Evolutionary conservation across 2,113 vertebrate species (phyloP).

Genomic region (Scomber scombrus): DNA sequence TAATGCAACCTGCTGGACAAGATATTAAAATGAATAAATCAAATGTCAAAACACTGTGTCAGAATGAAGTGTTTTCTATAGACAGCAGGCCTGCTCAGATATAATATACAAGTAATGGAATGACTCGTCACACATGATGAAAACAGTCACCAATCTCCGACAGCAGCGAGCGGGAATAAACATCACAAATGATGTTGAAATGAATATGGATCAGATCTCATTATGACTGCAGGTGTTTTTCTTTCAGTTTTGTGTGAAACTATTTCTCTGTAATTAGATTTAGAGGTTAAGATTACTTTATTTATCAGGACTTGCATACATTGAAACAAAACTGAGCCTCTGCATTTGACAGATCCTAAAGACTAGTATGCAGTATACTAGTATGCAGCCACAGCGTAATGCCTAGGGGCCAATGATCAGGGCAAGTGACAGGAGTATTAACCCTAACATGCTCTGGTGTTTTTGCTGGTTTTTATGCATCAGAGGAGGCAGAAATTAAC

Average conservation of each 20-base stretch:
- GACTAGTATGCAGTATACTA: no score
- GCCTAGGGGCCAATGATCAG: no score
- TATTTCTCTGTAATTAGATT: constrained; percentile 43
- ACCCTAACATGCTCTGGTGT: constrained; percentile 9
- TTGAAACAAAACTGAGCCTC: no score
- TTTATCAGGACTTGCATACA: no score
- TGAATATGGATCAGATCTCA: constrained; percentile 53
- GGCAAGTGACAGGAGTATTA: no score
- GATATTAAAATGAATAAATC: constrained; percentile 8
- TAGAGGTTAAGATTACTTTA: no score
- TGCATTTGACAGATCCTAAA: no score
- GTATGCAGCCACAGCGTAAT: no score
- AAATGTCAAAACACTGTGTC: background rate
- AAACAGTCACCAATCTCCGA: constrained; percentile 11
- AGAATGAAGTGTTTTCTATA: constrained; percentile 12
- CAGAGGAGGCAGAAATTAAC: constrained; percentile 19
- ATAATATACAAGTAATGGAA: constrained; percentile 10
- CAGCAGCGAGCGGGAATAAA: constrained; percentile 21
- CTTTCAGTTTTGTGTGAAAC: constrained; percentile 35
- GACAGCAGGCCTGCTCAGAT: background rate
- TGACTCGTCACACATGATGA: constrained; percentile 21
- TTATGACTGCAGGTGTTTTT: constrained; percentile 42
- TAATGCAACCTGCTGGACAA: background rate
- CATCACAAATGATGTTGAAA: constrained; percentile 25
- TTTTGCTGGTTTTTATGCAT: constrained; percentile 37